Conservation (phyloP, 2,888 invertebrate species). For the Drosophila prostipennis region DNA sequence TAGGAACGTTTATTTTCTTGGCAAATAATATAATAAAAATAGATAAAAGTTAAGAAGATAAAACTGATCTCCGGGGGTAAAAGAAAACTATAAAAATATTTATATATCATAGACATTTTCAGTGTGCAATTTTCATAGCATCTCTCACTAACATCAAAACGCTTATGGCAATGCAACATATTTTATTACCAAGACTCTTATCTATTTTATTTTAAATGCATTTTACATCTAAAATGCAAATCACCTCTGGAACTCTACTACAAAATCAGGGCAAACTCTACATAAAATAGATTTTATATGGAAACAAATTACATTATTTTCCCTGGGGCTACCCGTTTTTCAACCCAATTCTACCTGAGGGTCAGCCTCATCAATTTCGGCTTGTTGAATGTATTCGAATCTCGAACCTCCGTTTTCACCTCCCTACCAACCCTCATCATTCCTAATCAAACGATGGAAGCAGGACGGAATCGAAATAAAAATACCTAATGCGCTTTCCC, state of each 20-base stretch:
- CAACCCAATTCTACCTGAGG: slow-evolving; percentile 21
- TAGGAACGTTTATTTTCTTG: too few relatives aligned
- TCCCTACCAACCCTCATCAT: slow-evolving; percentile 24
- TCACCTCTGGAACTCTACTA: not conserved
- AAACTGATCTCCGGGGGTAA: too few relatives aligned
- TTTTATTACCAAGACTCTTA: too few relatives aligned
- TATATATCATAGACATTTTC: too few relatives aligned
- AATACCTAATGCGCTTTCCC: slow-evolving; percentile 53
- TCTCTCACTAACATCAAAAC: not conserved
- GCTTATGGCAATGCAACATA: not conserved
- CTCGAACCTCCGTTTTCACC: not conserved
- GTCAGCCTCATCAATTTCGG: slow-evolving; percentile 32
- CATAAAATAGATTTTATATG: slow-evolving; percentile 6
- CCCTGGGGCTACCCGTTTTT: slow-evolving; percentile 11
- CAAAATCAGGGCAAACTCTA: slow-evolving; percentile 16
- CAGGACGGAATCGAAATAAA: slow-evolving; percentile 12
- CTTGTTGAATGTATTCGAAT: slow-evolving; percentile 30
- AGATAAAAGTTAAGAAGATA: too few relatives aligned
- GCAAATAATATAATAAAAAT: not conserved
- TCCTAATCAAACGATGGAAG: slow-evolving; percentile 21
- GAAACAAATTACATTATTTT: slow-evolving; percentile 5
- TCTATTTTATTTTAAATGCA: not conserved
- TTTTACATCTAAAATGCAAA: slow-evolving; percentile 4
- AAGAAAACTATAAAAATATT: too few relatives aligned
- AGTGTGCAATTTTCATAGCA: too few relatives aligned